Percentiles rank a stretch among this genome's conserved stretches.
These are phyloP conservation scores for Nothoprocta perdicaria DNA, from an alignment of 2,113 vertebrate genomes.

Conservation along the genomic window DNA sequence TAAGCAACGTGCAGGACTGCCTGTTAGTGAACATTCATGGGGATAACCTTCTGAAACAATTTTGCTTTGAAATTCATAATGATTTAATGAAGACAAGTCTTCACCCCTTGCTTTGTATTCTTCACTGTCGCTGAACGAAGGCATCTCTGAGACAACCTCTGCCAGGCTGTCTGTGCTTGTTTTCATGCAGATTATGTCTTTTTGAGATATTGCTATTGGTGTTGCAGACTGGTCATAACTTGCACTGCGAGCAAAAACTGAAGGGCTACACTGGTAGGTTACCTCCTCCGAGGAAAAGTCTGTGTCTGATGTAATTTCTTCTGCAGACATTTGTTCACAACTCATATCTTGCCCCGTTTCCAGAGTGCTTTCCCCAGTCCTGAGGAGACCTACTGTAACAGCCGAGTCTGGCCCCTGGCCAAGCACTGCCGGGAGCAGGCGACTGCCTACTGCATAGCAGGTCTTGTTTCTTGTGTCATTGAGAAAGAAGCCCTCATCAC, in stretches of 20 bases:
- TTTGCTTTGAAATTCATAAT: slow-evolving; percentile 35
- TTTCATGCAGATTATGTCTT: slow-evolving; percentile 67
- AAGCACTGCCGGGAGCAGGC: neutral
- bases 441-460: neutral
- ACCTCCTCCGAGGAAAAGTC: slow-evolving; percentile 26
- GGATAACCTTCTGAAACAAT: slow-evolving; percentile 12
- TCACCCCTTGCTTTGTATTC: neutral
- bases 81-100: neutral
- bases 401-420: slow-evolving; percentile 15
- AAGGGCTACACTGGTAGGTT: neutral
- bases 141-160: slow-evolving; percentile 69
- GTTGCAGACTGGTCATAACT: slow-evolving; percentile 46
- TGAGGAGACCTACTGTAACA: neutral
- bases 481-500: slow-evolving; percentile 54
- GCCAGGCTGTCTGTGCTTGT: slow-evolving; percentile 74
- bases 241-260: neutral
- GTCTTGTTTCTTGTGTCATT: slow-evolving; percentile 8
- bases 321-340: neutral
- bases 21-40: neutral
- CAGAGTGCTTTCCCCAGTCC: neutral
- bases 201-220: slow-evolving; percentile 18
- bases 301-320: neutral
- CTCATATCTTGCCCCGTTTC: slow-evolving; percentile 26
- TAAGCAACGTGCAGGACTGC: neutral
- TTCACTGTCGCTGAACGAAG: slow-evolving; percentile 41